Evolutionary conservation across 2,888 invertebrate species (phyloP).

Genomic region (Willowsia nigromaculata): DNA sequence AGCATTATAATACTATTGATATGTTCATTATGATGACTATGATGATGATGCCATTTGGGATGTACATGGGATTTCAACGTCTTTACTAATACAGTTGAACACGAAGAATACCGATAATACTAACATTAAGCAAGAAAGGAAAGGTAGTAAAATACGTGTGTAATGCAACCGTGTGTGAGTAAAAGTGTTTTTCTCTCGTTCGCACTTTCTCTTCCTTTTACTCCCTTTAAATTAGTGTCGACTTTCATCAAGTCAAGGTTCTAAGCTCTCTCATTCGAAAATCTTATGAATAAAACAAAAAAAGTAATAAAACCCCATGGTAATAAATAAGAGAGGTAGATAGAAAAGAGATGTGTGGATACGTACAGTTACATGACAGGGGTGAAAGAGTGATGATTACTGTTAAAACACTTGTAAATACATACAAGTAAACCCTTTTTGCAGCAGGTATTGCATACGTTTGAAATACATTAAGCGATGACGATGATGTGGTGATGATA

Average conservation of each 20-base stretch:
- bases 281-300: neutral
- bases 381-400: neutral
- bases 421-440: neutral
- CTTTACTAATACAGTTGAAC: neutral
- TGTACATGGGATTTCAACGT: neutral
- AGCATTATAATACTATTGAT: too few relatives aligned
- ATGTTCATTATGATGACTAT: neutral
- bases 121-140: neutral
- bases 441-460: neutral
- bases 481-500: neutral
- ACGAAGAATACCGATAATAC: neutral
- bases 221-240: neutral
- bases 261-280: neutral
- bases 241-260: neutral
- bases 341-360: too few relatives aligned
- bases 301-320: neutral
- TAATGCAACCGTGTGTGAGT: neutral
- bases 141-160: neutral
- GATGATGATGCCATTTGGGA: neutral
- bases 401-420: neutral
- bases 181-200: neutral
- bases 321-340: neutral
- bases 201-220: neutral
- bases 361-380: too few relatives aligned
- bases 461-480: neutral